Evolutionary conservation across 2,888 invertebrate genomes (phyloP), one percentile per base, ranked within the genome.

Genomic region (Abscondita cerata): DNA sequence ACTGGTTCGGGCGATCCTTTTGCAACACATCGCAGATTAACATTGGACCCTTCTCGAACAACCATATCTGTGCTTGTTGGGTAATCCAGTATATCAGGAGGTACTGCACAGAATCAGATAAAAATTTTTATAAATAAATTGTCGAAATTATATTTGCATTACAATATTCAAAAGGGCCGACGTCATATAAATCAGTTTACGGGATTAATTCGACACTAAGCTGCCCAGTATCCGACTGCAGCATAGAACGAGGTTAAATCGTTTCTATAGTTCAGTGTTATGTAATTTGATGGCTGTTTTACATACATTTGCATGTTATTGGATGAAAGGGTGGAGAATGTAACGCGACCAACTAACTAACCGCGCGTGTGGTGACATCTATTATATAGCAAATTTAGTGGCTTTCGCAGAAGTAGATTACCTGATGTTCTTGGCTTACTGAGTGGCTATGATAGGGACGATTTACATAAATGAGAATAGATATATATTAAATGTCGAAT

Each of bases 1-100:
- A 87, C 90, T 5, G 96, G 96, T 68, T 87, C 85, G 1, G 96
- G 96, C 13, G 92, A 91, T 53, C 96, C 93, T 15, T 89, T 92
- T 16, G 95, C 95, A 34, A 93, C 92, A 77, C 96, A 96, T 66
- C 89, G 87, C 59, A 96, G 83, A 73, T 92, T 92, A 64, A 95
- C 90, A 69, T 93, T 91, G 53, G 90, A 89, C 13, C 95, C 94
- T 81, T 96, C 96, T 40, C 90, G 84, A 46, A 92, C 92, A 31
- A 92, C 91, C 87, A 93, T 92, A 79, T 93, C 92, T 8, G 91
- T 87, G 74, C 91, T 91, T 38, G 92, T 91, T 52, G 91, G 89
- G 69, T 90, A 88, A 80, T 92, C 92, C 74, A 92, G 81, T 74
- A 92, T 92, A 78, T 92, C 91, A 48, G 92, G 92, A 58, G 92